Evolutionary conservation across 2,797 vertebrate species (phyloP), one percentile per base, ranked within the genome.

Genomic region (Coregonus sp.): DNA sequence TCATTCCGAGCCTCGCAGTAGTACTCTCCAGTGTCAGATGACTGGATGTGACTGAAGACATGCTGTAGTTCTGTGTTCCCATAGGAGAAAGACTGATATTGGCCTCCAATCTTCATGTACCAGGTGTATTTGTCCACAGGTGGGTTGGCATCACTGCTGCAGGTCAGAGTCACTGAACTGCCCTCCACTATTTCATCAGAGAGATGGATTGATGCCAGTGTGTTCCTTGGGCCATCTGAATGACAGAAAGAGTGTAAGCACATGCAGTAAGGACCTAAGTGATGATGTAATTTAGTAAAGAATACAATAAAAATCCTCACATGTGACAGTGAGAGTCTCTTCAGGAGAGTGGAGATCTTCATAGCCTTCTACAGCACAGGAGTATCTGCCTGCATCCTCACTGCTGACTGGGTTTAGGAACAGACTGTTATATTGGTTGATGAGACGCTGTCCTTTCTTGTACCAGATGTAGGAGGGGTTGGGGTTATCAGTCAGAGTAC

Each of bases 71-170:
- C 40, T 47, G 40, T 47, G 40, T 47, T 47, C 0, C 40, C 40
- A 12, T 47, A 1, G 40, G 40, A 11, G 9, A 47, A 3, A 47
- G 40, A 47, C 40, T 47, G 40, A 47, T 47, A 12, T 9, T 2
- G 40, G 40, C 1, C 40, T 47, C 9, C 56, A 59, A 0, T 59
- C 15, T 18, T 18, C 16, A 5, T 59, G 4, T 18, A 88, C 86
- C 83, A 90, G 70, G 61, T 77, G 31, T 85, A 83, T 56, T 0
- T 75, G n/a, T 54, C 0, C 54, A 78, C 86, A 73, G 80, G 79
- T 72, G 87, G 85, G 52, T 87, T 85, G 72, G 86, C 84, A 70
- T 88, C 84, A 71, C 82, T 70, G 75, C 12, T 86, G 77, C 77
- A 84, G 72, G 11, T 82, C 73, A 84, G 79, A 83, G 66, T 80